A percentile compares a stretch with the other conserved stretches of the same genome.
Conservation (phyloP, 2,113 vertebrate species). For the Grallaria varia region DNA sequence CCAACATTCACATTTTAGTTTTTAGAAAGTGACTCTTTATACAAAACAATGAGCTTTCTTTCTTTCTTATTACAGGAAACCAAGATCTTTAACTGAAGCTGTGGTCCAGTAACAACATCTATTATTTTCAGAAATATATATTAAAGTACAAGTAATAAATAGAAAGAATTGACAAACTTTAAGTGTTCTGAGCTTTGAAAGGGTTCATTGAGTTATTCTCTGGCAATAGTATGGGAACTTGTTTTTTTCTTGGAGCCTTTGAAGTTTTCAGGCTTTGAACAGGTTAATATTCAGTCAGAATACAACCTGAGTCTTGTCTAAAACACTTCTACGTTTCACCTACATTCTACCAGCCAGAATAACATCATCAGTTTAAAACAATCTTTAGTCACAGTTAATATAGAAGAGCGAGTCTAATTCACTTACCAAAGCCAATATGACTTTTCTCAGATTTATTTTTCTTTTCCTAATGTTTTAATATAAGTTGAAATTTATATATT, state of each 20-base stretch:
- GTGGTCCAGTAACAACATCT: constrained; percentile 8
- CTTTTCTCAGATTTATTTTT: neutral
- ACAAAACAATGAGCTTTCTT: neutral
- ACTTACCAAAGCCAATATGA: neutral
- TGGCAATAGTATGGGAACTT: neutral
- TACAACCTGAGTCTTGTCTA: neutral
- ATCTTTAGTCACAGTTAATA: neutral
- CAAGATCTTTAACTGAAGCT: neutral
- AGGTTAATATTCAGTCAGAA: neutral
- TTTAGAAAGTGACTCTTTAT: neutral
- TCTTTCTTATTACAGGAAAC: neutral
- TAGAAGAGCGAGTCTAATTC: neutral
- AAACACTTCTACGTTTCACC: neutral
- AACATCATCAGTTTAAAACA: neutral
- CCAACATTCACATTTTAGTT: neutral
- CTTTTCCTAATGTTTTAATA: neutral
- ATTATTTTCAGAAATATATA: neutral
- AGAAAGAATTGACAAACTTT: neutral
- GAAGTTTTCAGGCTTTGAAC: neutral
- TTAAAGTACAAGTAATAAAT: neutral
- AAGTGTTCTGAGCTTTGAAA: neutral
- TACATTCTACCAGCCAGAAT: neutral
- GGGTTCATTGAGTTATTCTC: neutral
- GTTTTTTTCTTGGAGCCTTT: neutral
- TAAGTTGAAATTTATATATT: neutral